Percentiles rank a stretch among this genome's conserved stretches.
phyloP scores from a whole-genome alignment of 2,888 invertebrate genomes.

The Tetheella fluctuosa region DNA sequence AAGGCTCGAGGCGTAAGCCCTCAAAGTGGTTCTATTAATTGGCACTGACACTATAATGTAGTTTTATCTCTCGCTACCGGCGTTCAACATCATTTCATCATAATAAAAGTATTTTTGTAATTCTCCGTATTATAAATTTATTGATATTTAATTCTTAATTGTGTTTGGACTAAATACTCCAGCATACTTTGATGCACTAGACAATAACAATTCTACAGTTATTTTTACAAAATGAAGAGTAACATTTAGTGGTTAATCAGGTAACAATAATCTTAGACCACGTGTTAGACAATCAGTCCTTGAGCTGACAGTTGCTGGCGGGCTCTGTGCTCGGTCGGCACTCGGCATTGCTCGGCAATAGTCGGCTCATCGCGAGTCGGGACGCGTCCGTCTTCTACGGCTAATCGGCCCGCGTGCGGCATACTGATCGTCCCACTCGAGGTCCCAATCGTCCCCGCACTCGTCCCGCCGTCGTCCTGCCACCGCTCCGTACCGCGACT shows the following conservation, averaged over 20 bases:
- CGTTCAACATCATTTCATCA: no score
- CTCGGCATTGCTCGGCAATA: not conserved
- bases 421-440: slow-evolving; percentile 19
- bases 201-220: no score
- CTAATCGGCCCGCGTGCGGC: slow-evolving; percentile 24
- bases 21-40: slow-evolving; percentile 1
- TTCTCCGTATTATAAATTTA: no score
- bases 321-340: not conserved
- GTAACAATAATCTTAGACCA: no score
- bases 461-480: slow-evolving; percentile 14
- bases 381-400: slow-evolving; percentile 15
- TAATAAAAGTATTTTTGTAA: no score
- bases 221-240: no score
- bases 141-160: no score
- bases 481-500: slow-evolving; percentile 20
- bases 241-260: no score
- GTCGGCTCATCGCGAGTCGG: not conserved
- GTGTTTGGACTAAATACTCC: no score
- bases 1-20: not conserved
- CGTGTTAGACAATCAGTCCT: no score
- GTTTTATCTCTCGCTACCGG: no score
- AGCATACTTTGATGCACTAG: no score
- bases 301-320: not conserved
- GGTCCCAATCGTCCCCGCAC: slow-evolving; percentile 18
- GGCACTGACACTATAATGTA: not conserved